Evolutionary conservation across 2,888 invertebrate species (phyloP), one percentile per base, ranked within the genome.

Genomic region (Rhyacophila evoluta): DNA sequence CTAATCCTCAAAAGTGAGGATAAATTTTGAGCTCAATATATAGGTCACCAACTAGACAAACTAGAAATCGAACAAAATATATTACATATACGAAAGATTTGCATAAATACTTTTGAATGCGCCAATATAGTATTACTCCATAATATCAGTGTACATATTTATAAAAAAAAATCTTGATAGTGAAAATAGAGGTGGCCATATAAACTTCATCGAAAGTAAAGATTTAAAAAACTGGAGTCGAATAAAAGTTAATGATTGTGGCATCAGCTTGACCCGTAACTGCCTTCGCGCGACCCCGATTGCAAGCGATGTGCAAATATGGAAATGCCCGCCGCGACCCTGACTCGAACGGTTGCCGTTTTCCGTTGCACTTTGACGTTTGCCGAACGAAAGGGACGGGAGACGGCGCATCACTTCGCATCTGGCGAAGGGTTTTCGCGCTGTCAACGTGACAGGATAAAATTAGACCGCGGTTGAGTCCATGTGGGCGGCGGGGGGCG

Each of bases 381-480:
- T 6, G 55, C 19, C 55, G 55, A 55, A 19, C 55, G 55, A 55
- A 19, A 55, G 55, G 55, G 55, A 55, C 55, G 19, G 55, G 25
- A 12, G 15, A 19, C 55, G 25, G 19, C 55, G 55, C 55, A 19
- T 55, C 55, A 55, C 55, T 55, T 19, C 19, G 29, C 29, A 33
- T 33, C 29, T 33, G 29, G 29, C 29, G 55, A 55, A 55, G 55
- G 55, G 55, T 55, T 55, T 41, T 55, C 55, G 55, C 55, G 55
- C 55, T 55, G 55, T 55, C 55, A 55, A 55, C 19, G 55, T 55
- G 55, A 55, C 55, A 8, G 55, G 55, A 55, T 55, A 55, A 55
- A 55, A 55, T 55, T 55, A 55, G 55, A 25, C 55, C 55, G 55
- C 55, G 55, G 55, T 55, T 55, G 55, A 55, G 55, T 55, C 55